These are phyloP conservation scores for Paracentrotus lividus DNA, from an alignment of 53 echinoderm and acorn worm genomes.

Conservation along the genomic window DNA sequence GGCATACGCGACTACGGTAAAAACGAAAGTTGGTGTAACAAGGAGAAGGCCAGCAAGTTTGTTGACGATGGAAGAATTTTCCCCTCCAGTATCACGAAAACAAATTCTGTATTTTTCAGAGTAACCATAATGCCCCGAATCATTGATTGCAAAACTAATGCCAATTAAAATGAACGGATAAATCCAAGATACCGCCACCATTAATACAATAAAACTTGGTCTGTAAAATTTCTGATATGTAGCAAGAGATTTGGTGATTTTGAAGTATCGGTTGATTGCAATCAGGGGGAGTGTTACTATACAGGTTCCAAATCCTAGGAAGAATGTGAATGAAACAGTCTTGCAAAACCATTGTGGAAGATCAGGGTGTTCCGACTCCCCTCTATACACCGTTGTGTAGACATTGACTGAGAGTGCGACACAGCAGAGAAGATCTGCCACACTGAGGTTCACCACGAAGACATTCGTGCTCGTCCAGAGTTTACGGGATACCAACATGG, in stretches of 20 bases:
- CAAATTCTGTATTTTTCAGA: slow-evolving; percentile 50
- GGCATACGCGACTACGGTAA: slow-evolving; percentile 32
- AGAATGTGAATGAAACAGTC: neutral
- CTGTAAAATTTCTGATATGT: slow-evolving; percentile 46
- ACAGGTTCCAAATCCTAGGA: neutral
- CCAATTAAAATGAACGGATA: slow-evolving; percentile 19
- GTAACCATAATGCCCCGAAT: slow-evolving; percentile 14
- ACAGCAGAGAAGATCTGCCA: neutral
- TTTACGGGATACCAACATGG: slow-evolving; percentile 45
- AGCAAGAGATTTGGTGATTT: slow-evolving; percentile 13
- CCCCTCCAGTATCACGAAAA: neutral
- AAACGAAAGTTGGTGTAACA: neutral
- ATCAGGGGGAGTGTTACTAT: slow-evolving; percentile 40
- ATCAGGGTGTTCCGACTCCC: neutral
- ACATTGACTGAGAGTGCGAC: slow-evolving; percentile 4
- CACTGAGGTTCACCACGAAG: slow-evolving; percentile 57
- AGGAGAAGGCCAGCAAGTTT: neutral
- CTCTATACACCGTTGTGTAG: slow-evolving; percentile 2
- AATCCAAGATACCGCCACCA: slow-evolving; percentile 28
- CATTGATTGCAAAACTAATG: neutral
- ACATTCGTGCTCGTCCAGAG: slow-evolving; percentile 52
- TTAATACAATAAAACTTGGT: neutral
- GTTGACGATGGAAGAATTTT: neutral
- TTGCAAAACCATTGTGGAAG: slow-evolving; percentile 17
- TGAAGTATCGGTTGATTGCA: slow-evolving; percentile 46